These are phyloP conservation scores for Malacoraja senta DNA, from an alignment of 2,797 vertebrate species.

Conservation along the genomic window DNA sequence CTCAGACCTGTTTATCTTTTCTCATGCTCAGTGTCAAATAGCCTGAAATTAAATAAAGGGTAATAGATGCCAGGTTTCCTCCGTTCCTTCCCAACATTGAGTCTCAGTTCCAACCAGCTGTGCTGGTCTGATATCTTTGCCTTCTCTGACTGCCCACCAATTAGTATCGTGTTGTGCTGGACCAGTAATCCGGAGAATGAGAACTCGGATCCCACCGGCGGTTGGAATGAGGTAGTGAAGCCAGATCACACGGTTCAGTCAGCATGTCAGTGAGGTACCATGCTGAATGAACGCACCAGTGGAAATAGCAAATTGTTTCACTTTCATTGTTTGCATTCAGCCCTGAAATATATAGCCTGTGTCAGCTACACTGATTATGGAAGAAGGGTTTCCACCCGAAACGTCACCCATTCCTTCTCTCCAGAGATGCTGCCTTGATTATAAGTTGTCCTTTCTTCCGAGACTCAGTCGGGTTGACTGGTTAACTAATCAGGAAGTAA, in stretches of 20 bases:
- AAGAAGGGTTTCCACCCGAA: no score
- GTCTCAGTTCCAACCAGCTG: background rate
- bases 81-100: background rate
- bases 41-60: background rate
- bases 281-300: no score
- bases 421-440: background rate
- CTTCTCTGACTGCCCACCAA: background rate
- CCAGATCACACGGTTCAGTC: no score
- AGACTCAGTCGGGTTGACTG: no score
- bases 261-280: no score
- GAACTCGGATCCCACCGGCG: background rate
- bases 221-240: no score
- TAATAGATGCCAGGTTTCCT: background rate
- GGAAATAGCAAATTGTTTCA: no score
- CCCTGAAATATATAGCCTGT: background rate
- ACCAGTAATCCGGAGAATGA: background rate
- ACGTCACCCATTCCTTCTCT: no score
- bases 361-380: background rate
- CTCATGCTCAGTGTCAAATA: background rate
- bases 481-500: no score
- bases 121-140: background rate
- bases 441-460: background rate
- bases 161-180: constrained; percentile 3
- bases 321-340: background rate
- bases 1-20: background rate